Evolutionary conservation across 2,113 vertebrate genomes (phyloP), one percentile per base, ranked within the genome.

Genomic region (Syrmaticus mikado): DNA sequence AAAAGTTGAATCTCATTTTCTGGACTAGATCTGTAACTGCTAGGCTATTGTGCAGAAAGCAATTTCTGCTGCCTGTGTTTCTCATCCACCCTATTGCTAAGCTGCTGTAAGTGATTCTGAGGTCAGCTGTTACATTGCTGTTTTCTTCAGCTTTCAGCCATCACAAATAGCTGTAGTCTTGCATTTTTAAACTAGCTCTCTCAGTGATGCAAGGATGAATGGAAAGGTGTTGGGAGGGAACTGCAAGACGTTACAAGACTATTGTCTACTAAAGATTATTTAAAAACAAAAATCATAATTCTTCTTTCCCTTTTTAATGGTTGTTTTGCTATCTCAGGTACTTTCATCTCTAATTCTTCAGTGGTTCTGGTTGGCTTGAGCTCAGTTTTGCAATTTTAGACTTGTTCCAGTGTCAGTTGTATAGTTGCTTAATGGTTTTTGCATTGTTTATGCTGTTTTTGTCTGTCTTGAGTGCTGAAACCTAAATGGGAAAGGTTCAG

Each of bases 181-280:
- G 40, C 14, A 58, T 83, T 95, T 94, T 88, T 88, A 85, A 88
- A 61, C 38, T 67, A 30, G 2, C 12, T 85, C 79, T 87, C 64
- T 27, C 41, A 45, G 58, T 66, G 61, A 27, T n/a, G 22, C 57
- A 79, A 68, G 36, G 43, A 41, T 87, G 76, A 93, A 77, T 82
- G 27, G 64, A 61, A 43, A 14, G 24, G 50, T 73, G 5, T 65
- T 93, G 32, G 38, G 11, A 70, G 7, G 7, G 28, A 64, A 52
- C 14, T 52, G 7, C 16, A 75, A 50, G 62, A 61, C 10, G 73
- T 40, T 65, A 3, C 30, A 80, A 61, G 40, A 11, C 18, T 41
- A 3, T 45, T 79, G 18, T 74, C 22, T 78, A 18, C 17, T 65
- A 27, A 24, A 46, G 0, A 48, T 62, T 68, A 60, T 80, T 58